Evolutionary conservation across 2,113 vertebrate species (phyloP).

Genomic region (Lagopus leucura): DNA sequence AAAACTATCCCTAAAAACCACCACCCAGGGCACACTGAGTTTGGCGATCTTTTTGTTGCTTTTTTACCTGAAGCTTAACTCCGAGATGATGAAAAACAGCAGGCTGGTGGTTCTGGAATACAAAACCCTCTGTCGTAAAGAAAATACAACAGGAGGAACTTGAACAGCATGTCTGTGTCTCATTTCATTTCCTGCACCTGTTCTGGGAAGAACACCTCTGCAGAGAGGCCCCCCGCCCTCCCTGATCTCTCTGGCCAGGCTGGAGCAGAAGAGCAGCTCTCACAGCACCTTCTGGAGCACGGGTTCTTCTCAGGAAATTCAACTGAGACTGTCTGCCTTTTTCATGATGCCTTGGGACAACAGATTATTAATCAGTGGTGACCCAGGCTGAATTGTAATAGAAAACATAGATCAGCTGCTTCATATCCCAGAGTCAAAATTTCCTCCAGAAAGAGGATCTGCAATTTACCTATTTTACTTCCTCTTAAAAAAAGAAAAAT

Average conservation of each 20-base stretch:
- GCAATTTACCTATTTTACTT: neutral
- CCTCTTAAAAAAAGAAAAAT: neutral
- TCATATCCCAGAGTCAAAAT: neutral
- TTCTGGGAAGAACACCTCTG: slow-evolving; percentile 21
- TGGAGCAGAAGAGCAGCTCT: neutral
- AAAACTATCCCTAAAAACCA: neutral
- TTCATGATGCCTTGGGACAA: neutral
- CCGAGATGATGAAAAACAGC: neutral
- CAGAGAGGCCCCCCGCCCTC: neutral
- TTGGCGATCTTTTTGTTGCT: neutral
- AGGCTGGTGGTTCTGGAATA: neutral
- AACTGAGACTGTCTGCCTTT: neutral
- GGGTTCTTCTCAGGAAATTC: neutral
- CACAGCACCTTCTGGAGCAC: neutral
- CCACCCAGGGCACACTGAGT: neutral
- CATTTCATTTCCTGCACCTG: slow-evolving; percentile 23
- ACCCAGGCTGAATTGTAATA: neutral
- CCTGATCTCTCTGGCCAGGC: neutral
- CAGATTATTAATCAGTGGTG: neutral
- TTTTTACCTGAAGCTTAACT: neutral
- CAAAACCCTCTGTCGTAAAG: neutral
- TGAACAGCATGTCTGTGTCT: neutral
- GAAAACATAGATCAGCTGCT: neutral
- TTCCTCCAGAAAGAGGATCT: neutral
- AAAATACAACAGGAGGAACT: slow-evolving; percentile 11